Evolutionary conservation across 2,113 vertebrate genomes (phyloP).

Genomic region (Pterocles gutturalis): DNA sequence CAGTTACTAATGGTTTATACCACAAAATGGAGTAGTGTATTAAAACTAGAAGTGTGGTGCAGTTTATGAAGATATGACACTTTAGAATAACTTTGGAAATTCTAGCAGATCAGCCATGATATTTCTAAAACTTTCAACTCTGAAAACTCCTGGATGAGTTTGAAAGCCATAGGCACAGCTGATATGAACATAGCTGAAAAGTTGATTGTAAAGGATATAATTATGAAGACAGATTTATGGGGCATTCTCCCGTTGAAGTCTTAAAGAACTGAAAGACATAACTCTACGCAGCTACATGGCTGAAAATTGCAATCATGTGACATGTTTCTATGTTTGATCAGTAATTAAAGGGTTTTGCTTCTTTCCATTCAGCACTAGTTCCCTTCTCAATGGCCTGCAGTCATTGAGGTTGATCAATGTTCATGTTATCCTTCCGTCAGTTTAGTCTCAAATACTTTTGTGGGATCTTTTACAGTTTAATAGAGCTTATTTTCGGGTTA

Average conservation of each 20-base stretch:
- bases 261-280: slow-evolving; percentile 55
- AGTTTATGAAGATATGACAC: not conserved
- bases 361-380: slow-evolving; percentile 83
- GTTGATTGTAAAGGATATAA: not conserved
- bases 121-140: not conserved
- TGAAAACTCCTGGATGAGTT: not conserved
- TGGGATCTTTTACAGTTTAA: slow-evolving; percentile 83
- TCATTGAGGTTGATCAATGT: slow-evolving; percentile 81
- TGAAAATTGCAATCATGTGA: slow-evolving; percentile 62
- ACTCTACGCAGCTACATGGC: slow-evolving; percentile 36
- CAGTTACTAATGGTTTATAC: not conserved
- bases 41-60: not conserved
- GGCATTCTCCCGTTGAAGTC: not conserved
- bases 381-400: slow-evolving; percentile 79
- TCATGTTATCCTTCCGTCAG: slow-evolving; percentile 77
- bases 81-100: not conserved
- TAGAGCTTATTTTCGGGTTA: slow-evolving; percentile 80
- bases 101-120: not conserved
- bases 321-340: slow-evolving; percentile 80
- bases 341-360: slow-evolving; percentile 83
- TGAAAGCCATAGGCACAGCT: not conserved
- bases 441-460: slow-evolving; percentile 80
- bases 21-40: not conserved
- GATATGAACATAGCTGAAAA: not conserved
- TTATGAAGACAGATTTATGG: not conserved